Base-by-base conservation (phyloP, 2,888 invertebrate species). In the Ferdinandea cuprea region DNA sequence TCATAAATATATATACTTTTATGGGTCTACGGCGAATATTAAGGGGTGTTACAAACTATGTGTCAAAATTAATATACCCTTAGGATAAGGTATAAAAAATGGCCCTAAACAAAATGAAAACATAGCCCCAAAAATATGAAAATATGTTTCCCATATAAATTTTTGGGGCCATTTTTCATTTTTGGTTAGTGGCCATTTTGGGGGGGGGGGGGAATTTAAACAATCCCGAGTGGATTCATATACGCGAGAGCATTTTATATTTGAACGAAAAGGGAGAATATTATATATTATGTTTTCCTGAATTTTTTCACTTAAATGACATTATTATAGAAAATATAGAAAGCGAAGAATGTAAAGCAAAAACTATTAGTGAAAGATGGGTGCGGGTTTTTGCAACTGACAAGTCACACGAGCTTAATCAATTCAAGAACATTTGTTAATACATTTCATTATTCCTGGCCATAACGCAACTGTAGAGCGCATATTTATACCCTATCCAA, bases 381-480 rank as follows among this genome's bases (percentile, higher is more conserved):
- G 52, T 65, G 52, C 17, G 52, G 50, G 52, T 65, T 37, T 65
- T 50, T 65, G 35, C 35, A 40, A 50, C 28, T 37, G 50, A 37
- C 25, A 65, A 35, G 13, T 37, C 50, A 37, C 48, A 65, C 48
- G 44, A 44, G 32, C 44, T 61, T 44, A 17, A 44, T 61, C 44
- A 44, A 44, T 44, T 61, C 44, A 46, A 61, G 30, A 44, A 44
- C 44, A 61, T 44, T 61, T 59, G 28, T 37, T 30, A 48, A 40
- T 50, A 37, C 11, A 13, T 48, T 65, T 65, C 50, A 65, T 48
- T 25, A 50, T 50, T 65, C 63, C 40, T 28, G 30, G 56, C 21
- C 35, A 68, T 56, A 56, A 54, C 68, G 44, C 66, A 66, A 52
- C 54, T 44, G 54, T 65, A 65, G 52, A 65, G 65, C 37, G 28